These are phyloP conservation scores for Uropsilus gracilis DNA, from an alignment of 2,113 vertebrate species.

Conservation along the genomic window DNA sequence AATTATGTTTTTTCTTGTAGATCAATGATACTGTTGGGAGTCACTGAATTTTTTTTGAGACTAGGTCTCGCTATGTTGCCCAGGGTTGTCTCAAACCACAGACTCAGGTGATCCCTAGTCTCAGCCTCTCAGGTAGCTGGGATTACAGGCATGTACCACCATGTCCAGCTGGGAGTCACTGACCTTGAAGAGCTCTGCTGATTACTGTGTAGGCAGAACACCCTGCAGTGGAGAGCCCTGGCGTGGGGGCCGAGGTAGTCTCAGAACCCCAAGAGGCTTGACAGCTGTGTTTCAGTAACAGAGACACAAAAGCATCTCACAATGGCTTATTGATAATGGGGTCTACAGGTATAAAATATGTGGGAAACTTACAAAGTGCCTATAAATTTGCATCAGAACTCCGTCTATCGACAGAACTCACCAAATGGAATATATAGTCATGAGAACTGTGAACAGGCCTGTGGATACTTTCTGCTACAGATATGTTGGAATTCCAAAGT, in stretches of 20 bases:
- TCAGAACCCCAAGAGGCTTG: background rate
- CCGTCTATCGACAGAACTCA: background rate
- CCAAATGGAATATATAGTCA: background rate
- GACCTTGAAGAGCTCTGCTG: background rate
- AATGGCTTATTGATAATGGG: background rate
- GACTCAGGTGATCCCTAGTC: too few species aligned
- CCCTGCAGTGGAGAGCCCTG: background rate
- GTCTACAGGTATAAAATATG: conserved; percentile 4
- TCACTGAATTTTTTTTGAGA: too few species aligned
- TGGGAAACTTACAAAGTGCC: background rate
- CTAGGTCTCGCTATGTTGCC: too few species aligned
- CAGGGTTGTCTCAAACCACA: too few species aligned
- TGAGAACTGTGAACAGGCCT: background rate
- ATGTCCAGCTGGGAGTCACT: background rate
- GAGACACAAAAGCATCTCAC: background rate
- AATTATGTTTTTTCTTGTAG: background rate
- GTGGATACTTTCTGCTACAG: background rate
- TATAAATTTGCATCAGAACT: background rate
- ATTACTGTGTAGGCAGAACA: background rate
- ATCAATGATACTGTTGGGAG: background rate
- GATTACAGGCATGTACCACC: too few species aligned
- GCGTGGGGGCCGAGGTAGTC: background rate
- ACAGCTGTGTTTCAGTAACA: background rate
- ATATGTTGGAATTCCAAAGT: background rate
- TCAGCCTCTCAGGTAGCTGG: too few species aligned